Conservation (phyloP, 2,888 invertebrate genomes). For the Amphiduros pacificus region DNA sequence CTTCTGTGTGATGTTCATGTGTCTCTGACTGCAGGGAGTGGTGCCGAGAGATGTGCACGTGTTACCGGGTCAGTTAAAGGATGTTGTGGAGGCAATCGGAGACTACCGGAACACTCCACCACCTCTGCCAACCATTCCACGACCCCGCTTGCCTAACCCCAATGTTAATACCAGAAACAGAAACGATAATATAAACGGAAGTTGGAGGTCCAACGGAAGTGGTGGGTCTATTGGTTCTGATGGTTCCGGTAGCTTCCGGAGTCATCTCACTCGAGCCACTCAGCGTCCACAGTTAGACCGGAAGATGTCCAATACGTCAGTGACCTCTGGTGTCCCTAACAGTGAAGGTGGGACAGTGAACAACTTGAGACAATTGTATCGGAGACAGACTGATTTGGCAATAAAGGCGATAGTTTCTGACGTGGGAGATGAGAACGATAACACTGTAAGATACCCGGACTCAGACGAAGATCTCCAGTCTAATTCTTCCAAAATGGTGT, state of each 20-base stretch:
- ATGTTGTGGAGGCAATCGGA: slow-evolving; percentile 27
- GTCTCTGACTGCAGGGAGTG: slow-evolving; percentile 28
- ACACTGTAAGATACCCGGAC: not conserved
- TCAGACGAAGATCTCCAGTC: no score
- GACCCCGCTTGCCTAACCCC: not conserved
- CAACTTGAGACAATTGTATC: not conserved
- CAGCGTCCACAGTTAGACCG: not conserved
- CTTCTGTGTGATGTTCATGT: no score
- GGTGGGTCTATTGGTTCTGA: not conserved
- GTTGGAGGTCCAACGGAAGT: no score
- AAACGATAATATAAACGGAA: no score
- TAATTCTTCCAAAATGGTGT: not conserved
- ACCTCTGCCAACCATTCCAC: slow-evolving; percentile 26
- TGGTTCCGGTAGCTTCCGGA: not conserved
- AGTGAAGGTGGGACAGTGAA: slow-evolving; percentile 5
- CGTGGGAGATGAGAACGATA: not conserved
- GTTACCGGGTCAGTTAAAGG: slow-evolving; percentile 31
- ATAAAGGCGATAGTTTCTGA: no score
- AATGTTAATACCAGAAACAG: not conserved
- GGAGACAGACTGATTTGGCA: not conserved
- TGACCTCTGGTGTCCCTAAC: not conserved
- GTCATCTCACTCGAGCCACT: not conserved
- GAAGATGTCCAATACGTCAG: not conserved
- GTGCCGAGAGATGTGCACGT: slow-evolving; percentile 29
- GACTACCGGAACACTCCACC: slow-evolving; percentile 27